These are phyloP conservation scores for Holacanthus passer DNA, from an alignment of 2,113 vertebrate species.

Conservation along the genomic window DNA sequence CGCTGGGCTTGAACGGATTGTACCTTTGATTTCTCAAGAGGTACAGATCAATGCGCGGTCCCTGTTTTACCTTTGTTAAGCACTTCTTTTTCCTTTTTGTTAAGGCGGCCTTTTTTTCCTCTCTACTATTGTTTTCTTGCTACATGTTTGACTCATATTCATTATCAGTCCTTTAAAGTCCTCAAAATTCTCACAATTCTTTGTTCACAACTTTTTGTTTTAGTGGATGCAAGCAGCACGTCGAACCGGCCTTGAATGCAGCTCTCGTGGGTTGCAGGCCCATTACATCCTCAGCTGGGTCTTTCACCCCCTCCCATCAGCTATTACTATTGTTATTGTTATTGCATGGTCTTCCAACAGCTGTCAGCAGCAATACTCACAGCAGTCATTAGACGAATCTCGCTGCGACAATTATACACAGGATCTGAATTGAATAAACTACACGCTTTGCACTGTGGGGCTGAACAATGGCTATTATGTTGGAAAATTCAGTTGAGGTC, in stretches of 20 bases:
- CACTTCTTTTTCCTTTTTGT: background rate
- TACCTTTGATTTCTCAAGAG: slow-evolving; percentile 13
- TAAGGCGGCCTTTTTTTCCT: too few species aligned
- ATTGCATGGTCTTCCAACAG: slow-evolving; percentile 49
- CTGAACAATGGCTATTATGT: slow-evolving; percentile 21
- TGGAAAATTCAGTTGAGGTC: slow-evolving; percentile 23
- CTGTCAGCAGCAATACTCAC: slow-evolving; percentile 63
- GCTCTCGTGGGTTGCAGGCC: slow-evolving; percentile 22
- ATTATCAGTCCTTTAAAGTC: background rate
- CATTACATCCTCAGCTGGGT: slow-evolving; percentile 51
- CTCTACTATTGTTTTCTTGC: background rate
- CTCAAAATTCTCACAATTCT: background rate
- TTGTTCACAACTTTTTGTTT: background rate
- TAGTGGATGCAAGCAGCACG: background rate
- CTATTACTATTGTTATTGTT: slow-evolving; percentile 59
- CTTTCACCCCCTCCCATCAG: slow-evolving; percentile 40
- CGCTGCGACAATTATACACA: slow-evolving; percentile 57
- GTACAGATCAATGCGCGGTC: background rate
- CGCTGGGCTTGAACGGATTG: slow-evolving; percentile 5
- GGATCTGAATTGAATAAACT: slow-evolving; percentile 35
- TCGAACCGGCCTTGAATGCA: slow-evolving; percentile 6
- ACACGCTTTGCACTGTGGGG: slow-evolving; percentile 23
- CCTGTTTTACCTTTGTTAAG: background rate
- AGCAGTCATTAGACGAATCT: slow-evolving; percentile 57
- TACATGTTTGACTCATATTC: background rate